Evolutionary conservation across 2,797 vertebrate genomes (phyloP), one percentile per base, ranked within the genome.

Genomic region (Xiphophorus birchmanni): DNA sequence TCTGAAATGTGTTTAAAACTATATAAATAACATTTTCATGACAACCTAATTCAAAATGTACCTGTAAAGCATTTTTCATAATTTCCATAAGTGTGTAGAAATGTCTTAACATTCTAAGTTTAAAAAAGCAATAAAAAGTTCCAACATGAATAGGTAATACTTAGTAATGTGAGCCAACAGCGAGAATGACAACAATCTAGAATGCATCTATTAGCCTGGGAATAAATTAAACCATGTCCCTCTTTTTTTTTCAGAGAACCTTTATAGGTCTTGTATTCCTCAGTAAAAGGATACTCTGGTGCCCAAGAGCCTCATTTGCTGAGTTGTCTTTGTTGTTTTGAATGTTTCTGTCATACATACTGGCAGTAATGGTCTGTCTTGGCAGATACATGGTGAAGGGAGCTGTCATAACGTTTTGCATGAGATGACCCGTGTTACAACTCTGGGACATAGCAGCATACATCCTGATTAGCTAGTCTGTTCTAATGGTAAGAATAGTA

Each of bases 181-280:
- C 52, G 37, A 50, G 26, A 37, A 5, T 32, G 32, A 9, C 58
- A 32, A 42, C 48, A 77, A 45, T 23, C 21, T 37, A 52, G 42
- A 79, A 71, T 75, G 29, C 0, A 21, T 44, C 50, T 32, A 15
- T 50, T 80, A 48, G 29, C 9, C 74, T 58, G 65, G 32, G 63
- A 80, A 73, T 29, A 56, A 72, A 78, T 75, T 54, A 60, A 67
- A 13, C 18, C 56, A n/a, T 60, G 29, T 52, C 26, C 32, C 40
- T n/a, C 18, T 32, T 11, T 10, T 50, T 26, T 17, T 77, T 40
- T 63, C 26, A 35, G 32, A 44, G 54, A 81, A 26, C 15, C 5
- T n/a, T 54, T 54, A 54, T 37, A 40, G 48, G 9, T 44, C 37
- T 75, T 58, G 23, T 42, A 42, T n/a, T 42, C 26, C 32, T 56